Evolutionary conservation across 1,140 invertebrate genomes (phyloP).

Genomic region (Vollenhovia emeryi): DNA sequence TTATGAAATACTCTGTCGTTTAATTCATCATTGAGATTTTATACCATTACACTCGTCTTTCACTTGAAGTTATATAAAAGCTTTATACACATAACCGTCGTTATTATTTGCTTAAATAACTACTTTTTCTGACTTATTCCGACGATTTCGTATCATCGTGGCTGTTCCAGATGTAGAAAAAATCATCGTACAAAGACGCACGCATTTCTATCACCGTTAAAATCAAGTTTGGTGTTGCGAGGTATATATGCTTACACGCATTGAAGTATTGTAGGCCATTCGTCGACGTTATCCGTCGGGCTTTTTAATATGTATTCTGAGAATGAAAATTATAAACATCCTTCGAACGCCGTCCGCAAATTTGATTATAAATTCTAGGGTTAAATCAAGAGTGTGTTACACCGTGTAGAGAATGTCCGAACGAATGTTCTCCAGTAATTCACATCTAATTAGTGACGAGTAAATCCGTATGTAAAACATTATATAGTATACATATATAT

Average conservation of each 20-base stretch:
- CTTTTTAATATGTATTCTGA: slow-evolving; percentile 47
- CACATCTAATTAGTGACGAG: slow-evolving; percentile 39
- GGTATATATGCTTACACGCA: slow-evolving; percentile 50
- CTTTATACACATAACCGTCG: slow-evolving; percentile 68
- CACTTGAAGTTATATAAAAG: slow-evolving; percentile 70
- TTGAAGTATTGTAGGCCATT: slow-evolving; percentile 63
- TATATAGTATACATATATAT: slow-evolving; percentile 47
- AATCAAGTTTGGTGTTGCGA: slow-evolving; percentile 51
- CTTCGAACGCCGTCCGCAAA: slow-evolving; percentile 34
- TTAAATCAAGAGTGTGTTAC: slow-evolving; percentile 45
- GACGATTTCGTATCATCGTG: slow-evolving; percentile 31
- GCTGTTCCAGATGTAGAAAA: slow-evolving; percentile 47
- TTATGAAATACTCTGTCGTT: slow-evolving; percentile 62
- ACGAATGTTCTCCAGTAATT: slow-evolving; percentile 20
- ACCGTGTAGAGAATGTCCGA: slow-evolving; percentile 7
- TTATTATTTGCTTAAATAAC: slow-evolving; percentile 60
- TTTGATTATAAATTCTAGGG: slow-evolving; percentile 33
- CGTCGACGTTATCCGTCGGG: slow-evolving; percentile 3
- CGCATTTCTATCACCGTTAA: slow-evolving; percentile 49
- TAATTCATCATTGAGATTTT: slow-evolving; percentile 63
- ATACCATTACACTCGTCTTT: slow-evolving; percentile 66
- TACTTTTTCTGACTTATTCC: slow-evolving; percentile 39
- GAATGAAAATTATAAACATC: slow-evolving; percentile 8
- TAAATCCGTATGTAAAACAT: slow-evolving; percentile 57
- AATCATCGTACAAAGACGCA: slow-evolving; percentile 59